These are phyloP conservation scores for Drosophila helvetica DNA, from an alignment of 2,888 invertebrate species.

Conservation along the genomic window DNA sequence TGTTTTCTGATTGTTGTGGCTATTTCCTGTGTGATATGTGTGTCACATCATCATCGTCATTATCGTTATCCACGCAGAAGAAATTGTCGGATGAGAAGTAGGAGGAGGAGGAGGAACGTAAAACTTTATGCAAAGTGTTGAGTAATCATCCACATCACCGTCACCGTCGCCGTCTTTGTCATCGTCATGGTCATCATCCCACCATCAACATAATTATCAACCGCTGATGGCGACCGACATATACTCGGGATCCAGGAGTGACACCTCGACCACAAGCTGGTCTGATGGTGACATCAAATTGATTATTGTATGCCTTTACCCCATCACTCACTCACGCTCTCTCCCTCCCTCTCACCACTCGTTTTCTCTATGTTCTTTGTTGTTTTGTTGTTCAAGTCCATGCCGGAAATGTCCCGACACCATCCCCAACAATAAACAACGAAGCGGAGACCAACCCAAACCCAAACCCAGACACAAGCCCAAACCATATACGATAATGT, in stretches of 20 bases:
- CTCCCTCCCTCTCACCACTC: constrained; percentile 1
- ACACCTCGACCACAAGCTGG: constrained; percentile 27
- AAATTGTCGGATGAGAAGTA: background rate
- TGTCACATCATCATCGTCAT: constrained; percentile 13
- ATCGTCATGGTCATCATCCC: constrained; percentile 20
- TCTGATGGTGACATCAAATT: constrained; percentile 37
- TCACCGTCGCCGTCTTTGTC: background rate
- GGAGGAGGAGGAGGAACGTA: background rate
- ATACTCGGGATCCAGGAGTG: background rate
- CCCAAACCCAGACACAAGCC: constrained; percentile 6
- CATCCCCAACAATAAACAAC: constrained; percentile 1
- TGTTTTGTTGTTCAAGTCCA: constrained; percentile 49
- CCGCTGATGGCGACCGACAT: background rate
- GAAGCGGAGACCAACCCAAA: constrained; percentile 22
- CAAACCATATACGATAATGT: constrained; percentile 2
- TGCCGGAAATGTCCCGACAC: constrained; percentile 58
- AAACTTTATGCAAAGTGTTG: constrained; percentile 33
- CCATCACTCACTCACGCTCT: constrained; percentile 9
- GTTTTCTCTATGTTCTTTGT: constrained; percentile 12
- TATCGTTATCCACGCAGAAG: background rate
- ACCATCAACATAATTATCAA: constrained; percentile 10
- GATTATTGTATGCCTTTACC: constrained; percentile 27
- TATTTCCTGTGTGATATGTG: constrained; percentile 26
- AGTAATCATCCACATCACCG: constrained; percentile 13
- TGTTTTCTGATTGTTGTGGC: constrained; percentile 25